Base-by-base conservation (phyloP, 2,888 invertebrate genomes). In the Andrena trimmerana region DNA sequence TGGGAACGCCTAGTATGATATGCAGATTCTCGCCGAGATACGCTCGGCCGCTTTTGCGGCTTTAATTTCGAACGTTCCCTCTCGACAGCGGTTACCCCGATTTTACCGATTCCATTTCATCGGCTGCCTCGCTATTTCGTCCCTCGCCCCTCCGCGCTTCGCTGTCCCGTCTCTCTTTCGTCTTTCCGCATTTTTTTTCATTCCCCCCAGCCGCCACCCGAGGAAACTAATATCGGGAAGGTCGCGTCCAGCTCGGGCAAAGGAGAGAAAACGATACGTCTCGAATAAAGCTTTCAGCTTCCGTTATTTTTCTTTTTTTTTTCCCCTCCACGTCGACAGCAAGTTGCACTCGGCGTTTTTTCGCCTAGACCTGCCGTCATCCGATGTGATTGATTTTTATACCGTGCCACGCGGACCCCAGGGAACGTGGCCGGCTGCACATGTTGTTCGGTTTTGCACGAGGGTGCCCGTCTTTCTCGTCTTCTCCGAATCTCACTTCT, bases 1-100 rank as follows among this genome's bases (percentile, higher is more conserved):
- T 93, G 93, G 93, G 91, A 92, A 93, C 93, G 92, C 93, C 93
- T 92, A 90, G 90, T 93, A 93, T 93, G 93, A 94, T 92, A 91
- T 93, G 94, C 94, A 94, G 93, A 93, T 93, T 93, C 92, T 87
- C 81, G 77, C 48, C 87, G 88, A 91, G 92, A 93, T 92, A 93
- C 85, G 31, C 85, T 67, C 83, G 80, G 83, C 88, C 89, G 88
- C 42, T 42, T 42, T 42, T 42, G 42, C 81, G 86, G 86, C 87
- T 92, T 91, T 90, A 90, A 91, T 91, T 90, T 88, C 90, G 85
- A 78, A 79, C 83, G 86, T 52, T 82, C 73, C 81, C 88, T 87
- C 84, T 87, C 85, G 85, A 89, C 88, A 86, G 86, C 78, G 48
- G 86, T 90, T 90, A 86, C 86, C 42, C 80, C 83, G 81, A 89